These are phyloP conservation scores for Sarcophilus harrisii DNA, from an alignment of 2,797 vertebrate species.

Conservation along the genomic window DNA sequence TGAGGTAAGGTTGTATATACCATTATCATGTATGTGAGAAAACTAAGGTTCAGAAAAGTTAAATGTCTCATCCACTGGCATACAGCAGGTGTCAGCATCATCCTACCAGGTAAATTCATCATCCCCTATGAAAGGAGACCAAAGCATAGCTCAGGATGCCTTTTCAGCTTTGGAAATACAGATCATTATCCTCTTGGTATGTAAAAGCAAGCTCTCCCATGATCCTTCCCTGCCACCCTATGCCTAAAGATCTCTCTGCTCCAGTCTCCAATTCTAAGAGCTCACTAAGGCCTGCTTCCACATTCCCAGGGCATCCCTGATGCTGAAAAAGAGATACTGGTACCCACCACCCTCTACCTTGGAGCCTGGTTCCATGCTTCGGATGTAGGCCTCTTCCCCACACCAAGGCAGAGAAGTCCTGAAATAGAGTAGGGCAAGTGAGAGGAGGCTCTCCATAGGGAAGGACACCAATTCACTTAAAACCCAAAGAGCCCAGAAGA, in stretches of 20 bases:
- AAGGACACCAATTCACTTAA: not conserved
- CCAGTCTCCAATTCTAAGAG: constrained; percentile 2
- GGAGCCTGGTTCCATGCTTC: constrained; percentile 85
- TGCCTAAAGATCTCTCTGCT: not conserved
- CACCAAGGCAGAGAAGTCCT: constrained; percentile 87
- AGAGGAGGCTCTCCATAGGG: constrained; percentile 30
- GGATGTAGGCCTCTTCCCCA: constrained; percentile 85
- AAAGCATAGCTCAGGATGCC: not conserved
- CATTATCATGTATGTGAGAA: not conserved
- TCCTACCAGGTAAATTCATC: not conserved
- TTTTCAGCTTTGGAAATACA: not conserved
- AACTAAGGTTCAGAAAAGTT: not conserved
- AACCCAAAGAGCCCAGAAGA: not conserved
- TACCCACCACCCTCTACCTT: constrained; percentile 82
- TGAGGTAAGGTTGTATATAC: not conserved
- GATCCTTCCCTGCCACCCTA: constrained; percentile 29
- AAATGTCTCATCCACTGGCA: not conserved
- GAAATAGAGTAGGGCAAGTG: constrained; percentile 59
- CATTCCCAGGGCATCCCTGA: not conserved
- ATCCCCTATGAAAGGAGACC: not conserved
- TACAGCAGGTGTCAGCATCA: not conserved
- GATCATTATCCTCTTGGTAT: not conserved
- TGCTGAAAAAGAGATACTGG: not conserved
- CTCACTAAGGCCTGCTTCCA: not conserved
- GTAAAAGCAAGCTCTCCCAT: constrained; percentile 30